Conservation (phyloP, 2,888 invertebrate species). For the Alitta virens region DNA sequence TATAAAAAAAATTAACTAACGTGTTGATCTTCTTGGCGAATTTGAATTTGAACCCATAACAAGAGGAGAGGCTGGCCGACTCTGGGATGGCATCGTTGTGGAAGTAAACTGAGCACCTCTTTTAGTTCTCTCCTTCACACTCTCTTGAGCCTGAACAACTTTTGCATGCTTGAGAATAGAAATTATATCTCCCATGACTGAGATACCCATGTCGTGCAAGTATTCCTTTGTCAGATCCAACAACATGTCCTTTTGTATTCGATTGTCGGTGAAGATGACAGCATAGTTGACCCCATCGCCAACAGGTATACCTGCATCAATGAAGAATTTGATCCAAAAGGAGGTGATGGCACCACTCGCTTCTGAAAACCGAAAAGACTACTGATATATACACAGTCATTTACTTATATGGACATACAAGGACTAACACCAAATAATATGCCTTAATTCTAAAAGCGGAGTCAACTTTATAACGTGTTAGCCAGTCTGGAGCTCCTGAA, state of each 20-base stretch:
- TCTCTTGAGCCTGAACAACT: constrained; percentile 58
- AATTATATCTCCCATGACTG: constrained; percentile 67
- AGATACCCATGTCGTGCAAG: constrained; percentile 83
- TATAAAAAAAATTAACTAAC: background rate
- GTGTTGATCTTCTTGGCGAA: constrained; percentile 1
- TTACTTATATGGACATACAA: background rate
- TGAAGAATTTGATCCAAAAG: constrained; percentile 82
- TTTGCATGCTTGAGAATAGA: constrained; percentile 68
- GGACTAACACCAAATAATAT: no score
- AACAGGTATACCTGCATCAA: constrained; percentile 77
- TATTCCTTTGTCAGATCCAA: constrained; percentile 83
- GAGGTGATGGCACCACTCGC: constrained; percentile 41
- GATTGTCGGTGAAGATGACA: constrained; percentile 79
- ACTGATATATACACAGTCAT: background rate
- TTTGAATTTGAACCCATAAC: no score
- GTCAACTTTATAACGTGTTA: no score
- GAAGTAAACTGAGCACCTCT: background rate
- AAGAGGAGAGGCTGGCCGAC: no score
- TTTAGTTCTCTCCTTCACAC: background rate
- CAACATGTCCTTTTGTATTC: constrained; percentile 83
- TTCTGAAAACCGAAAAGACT: background rate
- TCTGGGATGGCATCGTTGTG: background rate
- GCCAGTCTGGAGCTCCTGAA: no score
- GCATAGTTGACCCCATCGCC: constrained; percentile 81
- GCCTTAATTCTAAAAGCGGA: no score